phyloP scores from a whole-genome alignment of 2,888 invertebrate species.

The Tipula helvola region DNA sequence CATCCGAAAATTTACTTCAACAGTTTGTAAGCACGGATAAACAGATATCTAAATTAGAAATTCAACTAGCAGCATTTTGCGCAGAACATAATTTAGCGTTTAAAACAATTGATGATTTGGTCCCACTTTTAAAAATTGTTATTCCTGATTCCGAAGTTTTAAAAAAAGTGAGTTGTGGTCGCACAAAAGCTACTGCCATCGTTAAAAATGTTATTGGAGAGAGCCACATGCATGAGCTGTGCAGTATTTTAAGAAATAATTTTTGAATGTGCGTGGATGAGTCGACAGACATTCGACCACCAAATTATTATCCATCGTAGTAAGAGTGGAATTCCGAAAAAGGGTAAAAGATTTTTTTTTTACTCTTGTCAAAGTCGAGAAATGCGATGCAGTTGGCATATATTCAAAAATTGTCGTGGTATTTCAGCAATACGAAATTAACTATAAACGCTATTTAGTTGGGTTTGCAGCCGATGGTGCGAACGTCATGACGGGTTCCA shows the following conservation, averaged over 20 bases:
- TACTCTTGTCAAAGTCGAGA: slow-evolving; percentile 17
- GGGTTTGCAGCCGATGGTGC: no score
- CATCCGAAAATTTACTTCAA: neutral
- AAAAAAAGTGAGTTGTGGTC: neutral
- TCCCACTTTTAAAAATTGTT: neutral
- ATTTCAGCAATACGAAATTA: slow-evolving; percentile 14
- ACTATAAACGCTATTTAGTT: no score
- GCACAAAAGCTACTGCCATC: neutral
- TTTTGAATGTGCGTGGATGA: slow-evolving; percentile 20
- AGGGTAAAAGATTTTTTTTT: neutral
- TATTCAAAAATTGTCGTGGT: neutral
- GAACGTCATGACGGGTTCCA: no score
- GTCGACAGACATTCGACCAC: slow-evolving; percentile 18
- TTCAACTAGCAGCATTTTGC: no score
- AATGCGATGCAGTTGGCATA: slow-evolving; percentile 16
- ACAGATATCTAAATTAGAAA: neutral
- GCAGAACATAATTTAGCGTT: no score
- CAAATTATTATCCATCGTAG: neutral
- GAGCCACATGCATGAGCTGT: neutral
- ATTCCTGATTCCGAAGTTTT: neutral
- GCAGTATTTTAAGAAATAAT: neutral
- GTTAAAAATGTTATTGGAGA: neutral
- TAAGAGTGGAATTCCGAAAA: no score
- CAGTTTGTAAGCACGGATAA: neutral
- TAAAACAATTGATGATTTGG: no score